Evolutionary conservation across 2,888 invertebrate species (phyloP), one percentile per base, ranked within the genome.

Genomic region (Abrostola tripartita): DNA sequence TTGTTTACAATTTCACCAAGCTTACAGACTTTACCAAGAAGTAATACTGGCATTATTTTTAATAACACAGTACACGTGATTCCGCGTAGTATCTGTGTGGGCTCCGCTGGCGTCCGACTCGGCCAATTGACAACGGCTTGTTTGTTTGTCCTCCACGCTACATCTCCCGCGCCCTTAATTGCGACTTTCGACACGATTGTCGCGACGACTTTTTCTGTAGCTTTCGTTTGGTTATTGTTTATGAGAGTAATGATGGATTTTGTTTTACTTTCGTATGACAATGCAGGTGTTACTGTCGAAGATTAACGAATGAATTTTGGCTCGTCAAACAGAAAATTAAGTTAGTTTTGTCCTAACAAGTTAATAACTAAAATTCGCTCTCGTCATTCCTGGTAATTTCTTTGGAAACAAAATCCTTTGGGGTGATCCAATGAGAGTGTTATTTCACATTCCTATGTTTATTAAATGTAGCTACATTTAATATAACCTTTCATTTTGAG

Each of bases 151-250:
- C 36, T 51, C 51, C 65, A 76, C 76, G 79, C 71, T 52, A 76
- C 91, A 88, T 91, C 85, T 86, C 82, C 81, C 81, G 83, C 78
- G 78, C 73, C 83, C 84, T 88, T 91, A 92, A 92, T 91, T 90
- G 85, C 87, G 65, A 83, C 84, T 88, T 86, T 88, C 88, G 76
- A 85, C 88, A 86, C 85, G 60, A 75, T 75, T 61, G 76, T 57
- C 60, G 65, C 8, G 65, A 52, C 56, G 42, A 44, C 65, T 74
- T 75, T 65, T 75, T 55, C 14, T 40, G 55, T 50, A 44, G 12
- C 53, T 63, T 68, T 64, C 51, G 47, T 8, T 41, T 53, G 40
- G n/a, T 51, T 59, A 68, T 49, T 57, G 53, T 65, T 54, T 54
- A 8, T 9, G 40, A 40, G 37, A 9, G 1, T 35, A 36, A 50